Evolutionary conservation across 2,797 vertebrate species (phyloP).

Genomic region (Malurus leucopterus): DNA sequence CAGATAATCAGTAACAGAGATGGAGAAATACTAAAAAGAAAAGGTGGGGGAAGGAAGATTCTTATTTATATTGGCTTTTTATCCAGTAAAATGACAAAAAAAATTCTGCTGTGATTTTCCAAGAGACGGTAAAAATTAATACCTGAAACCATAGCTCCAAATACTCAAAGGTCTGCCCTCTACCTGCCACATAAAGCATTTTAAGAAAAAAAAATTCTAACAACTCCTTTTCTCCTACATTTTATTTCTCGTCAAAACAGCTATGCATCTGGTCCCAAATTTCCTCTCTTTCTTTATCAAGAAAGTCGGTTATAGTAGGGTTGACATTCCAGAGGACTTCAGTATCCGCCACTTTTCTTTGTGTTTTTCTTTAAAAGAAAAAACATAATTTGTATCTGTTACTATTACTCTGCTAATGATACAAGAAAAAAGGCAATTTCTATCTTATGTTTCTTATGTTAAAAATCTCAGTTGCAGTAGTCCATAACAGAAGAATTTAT

Average conservation of each 20-base stretch:
- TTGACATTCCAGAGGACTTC: neutral
- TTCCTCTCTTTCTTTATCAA: neutral
- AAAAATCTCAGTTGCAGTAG: neutral
- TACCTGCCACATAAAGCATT: neutral
- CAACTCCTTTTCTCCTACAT: rapidly evolving
- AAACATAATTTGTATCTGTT: neutral
- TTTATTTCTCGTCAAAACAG: neutral
- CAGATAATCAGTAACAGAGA: neutral
- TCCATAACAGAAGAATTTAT: neutral
- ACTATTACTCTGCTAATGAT: neutral
- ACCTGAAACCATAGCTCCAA: neutral
- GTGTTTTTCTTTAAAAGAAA: neutral
- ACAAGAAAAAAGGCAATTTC: neutral
- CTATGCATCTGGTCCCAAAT: neutral
- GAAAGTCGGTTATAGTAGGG: neutral
- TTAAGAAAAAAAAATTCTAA: neutral
- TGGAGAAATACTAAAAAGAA: neutral
- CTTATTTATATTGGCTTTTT: neutral
- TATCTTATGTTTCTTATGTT: neutral
- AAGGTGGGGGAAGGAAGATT: rapidly evolving
- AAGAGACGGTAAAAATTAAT: neutral
- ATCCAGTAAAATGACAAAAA: neutral
- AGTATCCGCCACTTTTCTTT: neutral
- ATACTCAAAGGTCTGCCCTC: neutral
- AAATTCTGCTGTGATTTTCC: neutral